Evolutionary conservation across 2,888 invertebrate species (phyloP), one percentile per base, ranked within the genome.

Genomic region (Lasioglossum leucozonium): DNA sequence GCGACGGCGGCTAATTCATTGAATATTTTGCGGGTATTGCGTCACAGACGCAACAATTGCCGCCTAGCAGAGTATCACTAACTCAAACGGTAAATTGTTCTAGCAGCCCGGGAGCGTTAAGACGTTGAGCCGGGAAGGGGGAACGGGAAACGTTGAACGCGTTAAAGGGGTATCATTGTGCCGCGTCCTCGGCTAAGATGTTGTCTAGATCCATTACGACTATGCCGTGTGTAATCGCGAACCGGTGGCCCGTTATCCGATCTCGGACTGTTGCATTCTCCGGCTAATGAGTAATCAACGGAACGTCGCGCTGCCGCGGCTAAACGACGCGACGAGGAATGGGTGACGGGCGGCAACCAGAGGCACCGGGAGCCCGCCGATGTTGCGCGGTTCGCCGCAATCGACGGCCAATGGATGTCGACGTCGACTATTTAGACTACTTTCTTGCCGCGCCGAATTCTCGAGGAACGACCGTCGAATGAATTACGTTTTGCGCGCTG

Each of bases 191-290:
- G 22, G n/a, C 11, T 76, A 84, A 85, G 76, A 62, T 62, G 84
- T 42, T 62, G 76, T 69, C 72, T 37, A 47, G 58, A 71, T 84
- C 79, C 84, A 82, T 65, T 72, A 76, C 65, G 55, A 44, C 72
- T 78, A 37, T 55, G 44, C 75, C 84, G 76, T 44, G 71, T 62
- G 67, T 75, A 79, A 84, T 84, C 84, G 79, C 55, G 47, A 58
- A 78, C 86, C 86, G 80, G 81, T 78, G 47, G 67, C 72, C 75
- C 78, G 65, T 86, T 86, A 86, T 86, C 85, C 44, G 79, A 85
- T 81, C 65, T 55, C 55, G 62, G 44, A 51, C 47, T 18, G 81
- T 72, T 71, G 42, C 51, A 18, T 69, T 72, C 72, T 30, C 62
- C 62, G 62, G 30, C 44, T 81, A 85, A 81, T 55, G 85, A 84